Base-by-base conservation (phyloP, 2,113 vertebrate genomes). In the Polypterus senegalus region DNA sequence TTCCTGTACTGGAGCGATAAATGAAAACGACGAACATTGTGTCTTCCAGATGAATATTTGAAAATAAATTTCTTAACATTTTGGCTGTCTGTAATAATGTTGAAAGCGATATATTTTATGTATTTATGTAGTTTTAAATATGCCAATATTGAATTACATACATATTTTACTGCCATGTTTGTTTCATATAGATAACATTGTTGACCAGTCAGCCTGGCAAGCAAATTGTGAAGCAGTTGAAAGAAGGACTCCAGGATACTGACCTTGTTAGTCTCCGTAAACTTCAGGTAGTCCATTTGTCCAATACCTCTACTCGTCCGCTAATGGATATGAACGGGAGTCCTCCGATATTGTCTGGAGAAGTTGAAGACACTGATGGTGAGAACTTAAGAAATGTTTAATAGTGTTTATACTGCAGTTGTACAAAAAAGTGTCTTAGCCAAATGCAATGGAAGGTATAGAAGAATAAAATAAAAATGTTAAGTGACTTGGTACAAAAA, bases 201-300 rank as follows among this genome's bases (percentile, higher is more conserved):
- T 70, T 97, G 73, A 95, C 90, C 63, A 79, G 89, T 61, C 89
- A 88, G 59, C 66, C 78, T 4, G 82, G 89, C 59, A 79, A 56
- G 49, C 69, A 80, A 5, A 61, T 92, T 57, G 79, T 89, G 47
- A 80, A 67, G 57, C 84, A 83, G 52, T 66, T 97, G 69, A 89
- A 93, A 67, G 66, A 69, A 44, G 88, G 85, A 1, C 66, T 97
- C 48, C 88, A 79, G 66, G 84, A 86, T 0, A 64, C 76, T 3
- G 88, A 93, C 73, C 75, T 93, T 49, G 68, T 79, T 63, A 79
- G 69, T 1, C 76, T 97, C 65, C 77, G 84, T 57, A 84, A 80
- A 46, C 81, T 98, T 47, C 83, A 90, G 64, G 85, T 97, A 7
- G 71, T 91, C 2, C 88, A 92, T 59, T 67, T 94, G 56, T 48